Base-by-base conservation (phyloP, 1,140 invertebrate genomes). In the Drosophila malerkotliana region DNA sequence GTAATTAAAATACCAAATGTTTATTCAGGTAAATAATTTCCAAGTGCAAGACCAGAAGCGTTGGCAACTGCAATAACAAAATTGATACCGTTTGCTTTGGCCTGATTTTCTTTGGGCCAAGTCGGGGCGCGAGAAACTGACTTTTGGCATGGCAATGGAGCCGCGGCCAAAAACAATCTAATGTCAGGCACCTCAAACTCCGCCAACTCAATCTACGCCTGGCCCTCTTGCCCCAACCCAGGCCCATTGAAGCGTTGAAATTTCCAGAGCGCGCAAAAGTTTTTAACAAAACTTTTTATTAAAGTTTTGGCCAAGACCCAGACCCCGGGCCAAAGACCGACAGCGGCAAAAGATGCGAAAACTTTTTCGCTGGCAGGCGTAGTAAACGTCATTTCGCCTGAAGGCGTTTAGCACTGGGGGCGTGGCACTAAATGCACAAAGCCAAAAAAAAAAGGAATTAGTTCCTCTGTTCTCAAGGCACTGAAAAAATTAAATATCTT, bases 1-100 rank as follows among this genome's bases (percentile, higher is more conserved):
- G 79, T 90, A 90, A 90, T 90, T 90, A 90, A 90, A 90, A 90
- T 90, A 90, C 87, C 85, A 77, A 90, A 90, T 90, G 87, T 90
- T 90, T 90, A 90, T 85, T 85, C 87, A 90, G 87, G 87, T 90
- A 90, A 90, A 90, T 87, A 90, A 90, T 85, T 85, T 85, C 66
- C 57, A 78, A 90, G 74, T 81, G 79, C 83, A 79, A 64, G 68
- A 66, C 67, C 64, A 66, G 8, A 62, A 61, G 64, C 64, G 71
- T 28, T 71, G 58, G 66, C 83, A 88, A 81, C 82, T 87, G 82
- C 78, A 87, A 87, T 87, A 88, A 82, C 78, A 88, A 82, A 87
- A 87, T 87, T 87, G 82, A 87, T 87, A 87, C 82, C 74, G 56
- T 58, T 69, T 18, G 18, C 24, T 18, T 8, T 51, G 54, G 57